Percentiles rank a stretch among this genome's conserved stretches.
These are phyloP conservation scores for Rhopalosiphum padi DNA, from an alignment of 1,140 invertebrate genomes.

Conservation along the genomic window DNA sequence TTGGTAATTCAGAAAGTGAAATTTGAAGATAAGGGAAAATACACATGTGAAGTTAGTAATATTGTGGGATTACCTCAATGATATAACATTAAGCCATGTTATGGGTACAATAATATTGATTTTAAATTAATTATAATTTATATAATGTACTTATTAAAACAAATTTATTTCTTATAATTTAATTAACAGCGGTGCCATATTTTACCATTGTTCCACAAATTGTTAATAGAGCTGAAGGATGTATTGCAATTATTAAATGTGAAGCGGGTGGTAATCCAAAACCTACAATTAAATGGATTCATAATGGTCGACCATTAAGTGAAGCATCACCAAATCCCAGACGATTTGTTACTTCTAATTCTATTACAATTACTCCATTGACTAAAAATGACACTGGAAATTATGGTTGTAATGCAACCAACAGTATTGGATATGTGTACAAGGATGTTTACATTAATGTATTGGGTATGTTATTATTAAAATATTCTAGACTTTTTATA, in stretches of 20 bases:
- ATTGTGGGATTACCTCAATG: conserved; percentile 84
- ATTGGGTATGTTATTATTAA: conserved; percentile 68
- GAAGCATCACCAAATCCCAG: conserved; percentile 79
- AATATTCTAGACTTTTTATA: not conserved
- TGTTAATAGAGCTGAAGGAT: conserved; percentile 88
- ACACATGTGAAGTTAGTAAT: conserved; percentile 91
- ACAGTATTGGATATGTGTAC: conserved; percentile 96
- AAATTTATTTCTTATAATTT: not conserved
- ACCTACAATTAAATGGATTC: conserved; percentile 94
- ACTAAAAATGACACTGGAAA: conserved; percentile 93
- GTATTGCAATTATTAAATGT: conserved; percentile 86
- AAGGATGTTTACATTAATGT: conserved; percentile 98
- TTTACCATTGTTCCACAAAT: conserved; percentile 92
- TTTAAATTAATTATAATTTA: not conserved
- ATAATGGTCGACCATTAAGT: conserved; percentile 90
- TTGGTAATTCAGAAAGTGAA: conserved; percentile 84
- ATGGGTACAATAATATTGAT: conserved; percentile 67
- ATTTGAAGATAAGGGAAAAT: conserved; percentile 85
- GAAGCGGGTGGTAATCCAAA: conserved; percentile 85
- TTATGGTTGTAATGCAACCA: conserved; percentile 98
- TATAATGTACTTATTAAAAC: not conserved
- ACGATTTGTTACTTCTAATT: conserved; percentile 71
- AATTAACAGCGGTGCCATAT: conserved; percentile 78
- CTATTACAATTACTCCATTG: conserved; percentile 83
- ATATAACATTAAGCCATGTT: conserved; percentile 84